Evolutionary conservation across 2,888 invertebrate genomes (phyloP), one percentile per base, ranked within the genome.

Genomic region (Heliconius ethilla): DNA sequence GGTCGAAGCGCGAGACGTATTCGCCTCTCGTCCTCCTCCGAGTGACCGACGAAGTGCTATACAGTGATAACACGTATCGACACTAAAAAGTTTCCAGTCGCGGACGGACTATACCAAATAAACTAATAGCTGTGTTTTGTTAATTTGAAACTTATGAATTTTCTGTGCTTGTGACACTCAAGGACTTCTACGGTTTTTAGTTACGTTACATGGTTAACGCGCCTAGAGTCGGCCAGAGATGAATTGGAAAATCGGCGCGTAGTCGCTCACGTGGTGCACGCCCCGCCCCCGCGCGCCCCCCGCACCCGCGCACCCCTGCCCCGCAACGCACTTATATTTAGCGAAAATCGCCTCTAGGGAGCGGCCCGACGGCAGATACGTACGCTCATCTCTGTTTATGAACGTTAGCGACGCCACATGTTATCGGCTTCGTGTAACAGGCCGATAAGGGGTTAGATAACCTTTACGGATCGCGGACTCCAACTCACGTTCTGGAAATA

Each of bases 201-300:
- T 93, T 92, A 93, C 92, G 93, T 92, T 93, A 93, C 94, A 94
- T 94, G 94, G 94, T 94, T 93, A 94, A 91, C 92, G 92, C 92
- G 92, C 89, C 89, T 93, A 90, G 92, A 89, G 91, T 88, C 90
- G 90, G 90, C 91, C 88, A 90, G 93, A 92, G 93, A 94, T 94
- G 94, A 94, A 94, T 94, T 94, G 93, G 92, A 94, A 94, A 94
- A 94, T 94, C 93, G 92, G 94, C 94, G 94, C 93, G 93, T 94
- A 94, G 93, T 91, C 90, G 90, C 92, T 94, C 93, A 94, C 93
- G 93, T 93, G 93, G 94, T 94, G 86, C 85, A 88, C 89, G 92
- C 91, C 92, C 93, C 91, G 92, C 92, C 92, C 92, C 91, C 92
- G 92, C 92, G 18, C 51, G 18, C 51, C 18, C 51, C 91, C 10